Percentiles rank a stretch among this genome's conserved stretches.
phyloP scores from a whole-genome alignment of 2,797 vertebrate species.

The Anolis apletophallus region DNA sequence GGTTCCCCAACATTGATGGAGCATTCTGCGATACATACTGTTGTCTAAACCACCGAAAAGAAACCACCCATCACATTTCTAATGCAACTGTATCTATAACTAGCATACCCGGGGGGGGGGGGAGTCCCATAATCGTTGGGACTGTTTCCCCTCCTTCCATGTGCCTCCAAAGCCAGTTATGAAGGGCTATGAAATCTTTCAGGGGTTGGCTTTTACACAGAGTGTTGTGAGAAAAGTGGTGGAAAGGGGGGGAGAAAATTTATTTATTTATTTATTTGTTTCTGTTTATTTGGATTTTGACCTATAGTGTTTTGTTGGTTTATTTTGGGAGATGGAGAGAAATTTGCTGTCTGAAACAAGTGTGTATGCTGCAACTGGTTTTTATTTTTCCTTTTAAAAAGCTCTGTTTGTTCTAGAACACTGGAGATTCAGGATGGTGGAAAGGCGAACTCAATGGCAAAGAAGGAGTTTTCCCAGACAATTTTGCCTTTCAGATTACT shows the following conservation, averaged over 20 bases:
- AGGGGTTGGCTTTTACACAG: too few relatives aligned
- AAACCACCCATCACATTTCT: not conserved
- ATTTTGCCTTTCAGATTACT: constrained; percentile 85
- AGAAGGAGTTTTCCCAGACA: constrained; percentile 95
- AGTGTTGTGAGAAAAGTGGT: too few relatives aligned
- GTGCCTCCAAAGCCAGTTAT: not conserved
- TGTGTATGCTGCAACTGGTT: constrained; percentile 19
- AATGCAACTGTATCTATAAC: not conserved
- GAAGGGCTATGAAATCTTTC: too few relatives aligned
- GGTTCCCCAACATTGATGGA: not conserved
- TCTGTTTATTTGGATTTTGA: too few relatives aligned
- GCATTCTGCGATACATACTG: not conserved
- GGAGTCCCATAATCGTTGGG: not conserved
- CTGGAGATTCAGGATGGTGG: constrained; percentile 95
- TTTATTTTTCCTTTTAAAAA: not conserved
- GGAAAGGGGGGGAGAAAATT: not conserved
- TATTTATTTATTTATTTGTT: too few relatives aligned
- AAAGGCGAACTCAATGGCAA: constrained; percentile 88
- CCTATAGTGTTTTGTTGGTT: not conserved
- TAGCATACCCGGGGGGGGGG: not conserved
- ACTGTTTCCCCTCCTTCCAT: not conserved
- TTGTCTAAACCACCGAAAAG: not conserved
- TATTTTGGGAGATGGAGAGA: not conserved
- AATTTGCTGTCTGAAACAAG: constrained; percentile 7
- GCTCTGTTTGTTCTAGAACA: constrained; percentile 82